Evolutionary conservation across 1,140 invertebrate genomes (phyloP).

Genomic region (Zophobas atratus): DNA sequence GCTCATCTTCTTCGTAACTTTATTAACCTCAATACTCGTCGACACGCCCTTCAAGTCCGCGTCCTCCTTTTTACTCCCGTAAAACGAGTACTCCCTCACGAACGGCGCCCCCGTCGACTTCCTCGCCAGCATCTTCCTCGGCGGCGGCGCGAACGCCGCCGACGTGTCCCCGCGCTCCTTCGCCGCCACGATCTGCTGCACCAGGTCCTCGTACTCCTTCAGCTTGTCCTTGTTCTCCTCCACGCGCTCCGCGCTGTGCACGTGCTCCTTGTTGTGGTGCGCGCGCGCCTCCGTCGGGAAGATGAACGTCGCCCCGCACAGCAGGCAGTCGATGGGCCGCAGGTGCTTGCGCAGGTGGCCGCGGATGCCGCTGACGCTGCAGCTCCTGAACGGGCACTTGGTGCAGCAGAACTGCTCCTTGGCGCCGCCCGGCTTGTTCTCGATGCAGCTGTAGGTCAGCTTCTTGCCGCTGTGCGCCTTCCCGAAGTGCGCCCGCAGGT

Average conservation of each 20-base stretch:
- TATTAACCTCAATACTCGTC: slow-evolving; percentile 39
- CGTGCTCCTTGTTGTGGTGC: slow-evolving; percentile 45
- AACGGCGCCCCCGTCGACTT: slow-evolving; percentile 54
- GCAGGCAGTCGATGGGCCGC: slow-evolving; percentile 51
- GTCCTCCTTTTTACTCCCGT: slow-evolving; percentile 7
- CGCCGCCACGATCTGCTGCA: not conserved
- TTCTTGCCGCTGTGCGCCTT: slow-evolving; percentile 27
- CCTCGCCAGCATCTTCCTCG: slow-evolving; percentile 44
- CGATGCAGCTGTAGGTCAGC: slow-evolving; percentile 37
- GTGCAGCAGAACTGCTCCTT: slow-evolving; percentile 45
- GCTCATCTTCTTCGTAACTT: slow-evolving; percentile 12
- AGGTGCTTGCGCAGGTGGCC: slow-evolving; percentile 56
- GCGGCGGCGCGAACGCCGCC: not conserved
- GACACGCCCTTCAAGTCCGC: slow-evolving; percentile 7
- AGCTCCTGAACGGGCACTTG: slow-evolving; percentile 48
- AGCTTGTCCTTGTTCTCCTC: slow-evolving; percentile 21
- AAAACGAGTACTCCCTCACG: slow-evolving; percentile 16
- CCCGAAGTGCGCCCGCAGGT: slow-evolving; percentile 48
- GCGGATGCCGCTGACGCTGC: slow-evolving; percentile 34
- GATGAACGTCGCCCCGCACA: slow-evolving; percentile 51
- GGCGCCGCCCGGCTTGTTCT: not conserved
- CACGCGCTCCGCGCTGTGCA: slow-evolving; percentile 15
- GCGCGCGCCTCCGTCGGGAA: slow-evolving; percentile 8
- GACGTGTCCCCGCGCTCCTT: not conserved
- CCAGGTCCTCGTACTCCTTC: slow-evolving; percentile 8